Conservation (phyloP, 2,113 vertebrate species). For the Heterochromis multidens region DNA sequence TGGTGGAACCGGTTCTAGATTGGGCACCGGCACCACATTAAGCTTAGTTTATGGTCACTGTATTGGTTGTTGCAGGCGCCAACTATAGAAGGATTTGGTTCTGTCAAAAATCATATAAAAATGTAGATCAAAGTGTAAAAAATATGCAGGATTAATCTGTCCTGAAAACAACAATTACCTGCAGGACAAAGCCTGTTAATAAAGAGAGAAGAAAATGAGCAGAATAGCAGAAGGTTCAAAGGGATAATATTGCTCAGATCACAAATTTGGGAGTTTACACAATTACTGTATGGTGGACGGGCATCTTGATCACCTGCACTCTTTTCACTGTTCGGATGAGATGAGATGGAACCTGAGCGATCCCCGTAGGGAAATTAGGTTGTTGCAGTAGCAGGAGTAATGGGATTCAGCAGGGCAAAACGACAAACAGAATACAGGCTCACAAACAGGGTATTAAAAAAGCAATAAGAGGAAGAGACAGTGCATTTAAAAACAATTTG, state of each 20-base stretch:
- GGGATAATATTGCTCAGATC: background rate
- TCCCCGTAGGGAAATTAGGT: constrained; percentile 34
- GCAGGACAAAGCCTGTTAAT: background rate
- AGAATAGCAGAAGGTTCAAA: background rate
- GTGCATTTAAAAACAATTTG: constrained; percentile 39
- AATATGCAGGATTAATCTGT: background rate
- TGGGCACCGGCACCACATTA: background rate
- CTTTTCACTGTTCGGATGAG: background rate
- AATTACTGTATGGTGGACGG: background rate
- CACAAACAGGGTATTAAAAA: constrained; percentile 30
- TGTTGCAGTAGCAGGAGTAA: background rate
- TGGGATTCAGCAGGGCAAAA: constrained; percentile 13
- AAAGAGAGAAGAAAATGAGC: background rate
- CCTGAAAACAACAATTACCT: background rate
- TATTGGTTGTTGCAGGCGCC: rapidly evolving
- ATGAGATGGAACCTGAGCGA: constrained; percentile 22
- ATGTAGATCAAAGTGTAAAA: background rate
- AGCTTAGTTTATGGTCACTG: background rate
- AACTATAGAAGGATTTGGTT: rapidly evolving
- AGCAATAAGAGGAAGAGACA: constrained; percentile 28
- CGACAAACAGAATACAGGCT: constrained; percentile 7
- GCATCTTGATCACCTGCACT: background rate
- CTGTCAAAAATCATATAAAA: background rate
- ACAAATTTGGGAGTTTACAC: background rate
- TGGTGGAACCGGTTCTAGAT: background rate